Evolutionary conservation across 2,888 invertebrate species (phyloP), one percentile per base, ranked within the genome.

Genomic region (Sesamia inferens): DNA sequence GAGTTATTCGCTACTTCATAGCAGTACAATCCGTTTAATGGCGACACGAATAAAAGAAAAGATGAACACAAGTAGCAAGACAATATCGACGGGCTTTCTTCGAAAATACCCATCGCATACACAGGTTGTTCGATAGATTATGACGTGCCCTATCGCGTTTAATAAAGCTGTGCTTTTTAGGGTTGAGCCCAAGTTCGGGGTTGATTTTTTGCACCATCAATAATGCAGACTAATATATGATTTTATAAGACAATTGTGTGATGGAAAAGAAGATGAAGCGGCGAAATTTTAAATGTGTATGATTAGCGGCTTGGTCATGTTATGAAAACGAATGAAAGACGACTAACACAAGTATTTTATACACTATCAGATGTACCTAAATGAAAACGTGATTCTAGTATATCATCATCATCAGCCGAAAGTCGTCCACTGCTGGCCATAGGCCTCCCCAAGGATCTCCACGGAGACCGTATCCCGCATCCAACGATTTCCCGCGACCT

Each of bases 121-220:
- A 78, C 82, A 77, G 84, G 75, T 76, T 74, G 73, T 68, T 74
- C 88, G 88, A 92, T 92, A 88, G 89, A 87, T 86, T 88, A 89
- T 91, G 92, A 92, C 92, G 93, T 93, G 92, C 91, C 89, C 92
- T 93, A 94, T 94, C 94, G 89, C 90, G 84, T 83, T 91, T 92
- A 90, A 93, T 93, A 93, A 93, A 92, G 88, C 86, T 91, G 91
- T 90, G 90, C 92, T 90, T 91, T 93, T 92, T 77, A 64, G 80
- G 74, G 76, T 74, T 65, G 80, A 85, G 86, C 19, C 61, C 81
- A 85, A 89, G 81, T 59, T 57, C 54, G 14, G 24, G 1, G 31
- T 14, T 11, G 7, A 8, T 48, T 67, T 57, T 22, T 59, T 44
- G 24, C 8, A 31, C 7, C 47, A 24, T 24, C 5, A 24, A 47